Percentiles rank a stretch among this genome's conserved stretches.
Conservation (phyloP, 1,140 invertebrate genomes). For the Diachasma alloeum region DNA sequence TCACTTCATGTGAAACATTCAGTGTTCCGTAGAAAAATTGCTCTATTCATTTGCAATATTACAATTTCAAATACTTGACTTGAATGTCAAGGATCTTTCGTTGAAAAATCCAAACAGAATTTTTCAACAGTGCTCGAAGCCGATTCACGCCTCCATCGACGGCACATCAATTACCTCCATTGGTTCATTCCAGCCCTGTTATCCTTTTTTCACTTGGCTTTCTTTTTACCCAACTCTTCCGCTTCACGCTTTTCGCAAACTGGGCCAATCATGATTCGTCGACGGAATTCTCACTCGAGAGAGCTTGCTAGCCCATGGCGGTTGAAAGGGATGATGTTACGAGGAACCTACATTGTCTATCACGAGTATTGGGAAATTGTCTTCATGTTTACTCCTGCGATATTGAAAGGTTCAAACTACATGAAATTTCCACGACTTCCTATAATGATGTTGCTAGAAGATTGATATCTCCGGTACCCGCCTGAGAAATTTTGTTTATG, state of each 20-base stretch:
- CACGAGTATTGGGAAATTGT: not conserved
- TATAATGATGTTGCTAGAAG: too few species aligned
- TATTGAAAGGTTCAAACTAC: not conserved
- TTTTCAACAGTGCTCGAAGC: too few species aligned
- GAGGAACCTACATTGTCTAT: not conserved
- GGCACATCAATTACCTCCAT: constrained; percentile 14
- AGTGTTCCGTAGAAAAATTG: too few species aligned
- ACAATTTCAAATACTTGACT: too few species aligned
- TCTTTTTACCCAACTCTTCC: constrained; percentile 17
- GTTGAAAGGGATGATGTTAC: not conserved
- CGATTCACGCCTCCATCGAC: not conserved
- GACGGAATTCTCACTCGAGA: not conserved
- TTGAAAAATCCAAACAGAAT: too few species aligned
- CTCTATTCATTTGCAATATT: too few species aligned
- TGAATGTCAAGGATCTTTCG: too few species aligned
- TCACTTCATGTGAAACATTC: too few species aligned
- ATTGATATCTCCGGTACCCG: too few species aligned
- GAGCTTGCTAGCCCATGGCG: not conserved
- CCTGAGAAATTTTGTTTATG: too few species aligned
- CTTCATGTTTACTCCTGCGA: not conserved
- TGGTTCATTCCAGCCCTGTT: not conserved
- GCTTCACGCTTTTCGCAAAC: constrained; percentile 15
- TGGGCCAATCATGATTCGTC: constrained; percentile 23
- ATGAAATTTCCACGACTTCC: not conserved
- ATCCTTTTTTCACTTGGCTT: not conserved